These are phyloP conservation scores for Lamellibrachia luymesi DNA, from an alignment of 1,140 invertebrate genomes.

Conservation along the genomic window DNA sequence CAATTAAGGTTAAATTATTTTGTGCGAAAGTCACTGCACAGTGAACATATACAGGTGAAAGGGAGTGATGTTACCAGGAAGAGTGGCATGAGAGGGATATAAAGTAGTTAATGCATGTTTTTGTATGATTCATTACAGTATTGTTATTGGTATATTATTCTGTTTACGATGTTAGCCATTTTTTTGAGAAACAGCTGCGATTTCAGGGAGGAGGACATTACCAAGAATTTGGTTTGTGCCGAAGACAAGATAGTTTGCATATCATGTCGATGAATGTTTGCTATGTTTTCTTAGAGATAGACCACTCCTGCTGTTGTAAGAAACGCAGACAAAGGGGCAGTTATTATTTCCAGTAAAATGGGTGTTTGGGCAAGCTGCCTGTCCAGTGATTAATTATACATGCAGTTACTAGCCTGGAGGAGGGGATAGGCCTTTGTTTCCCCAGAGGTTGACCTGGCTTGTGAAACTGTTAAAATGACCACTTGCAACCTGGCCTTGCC, in stretches of 20 bases:
- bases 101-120: background rate
- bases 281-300: background rate
- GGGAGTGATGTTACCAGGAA: background rate
- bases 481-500: background rate
- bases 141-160: too few relatives aligned
- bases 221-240: background rate
- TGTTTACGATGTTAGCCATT: background rate
- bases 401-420: background rate
- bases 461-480: conserved; percentile 5
- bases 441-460: background rate
- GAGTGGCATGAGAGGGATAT: background rate
- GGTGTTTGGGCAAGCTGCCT: background rate
- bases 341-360: background rate
- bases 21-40: background rate
- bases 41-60: background rate
- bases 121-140: too few relatives aligned
- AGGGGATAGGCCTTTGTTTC: background rate
- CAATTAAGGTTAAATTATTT: background rate
- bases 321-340: background rate
- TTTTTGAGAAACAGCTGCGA: background rate
- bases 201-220: background rate
- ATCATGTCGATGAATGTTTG: background rate
- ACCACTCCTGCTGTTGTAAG: background rate
- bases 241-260: background rate
- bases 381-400: background rate